Evolutionary conservation across 1,140 invertebrate species (phyloP).

Genomic region (Nylanderia fulva): DNA sequence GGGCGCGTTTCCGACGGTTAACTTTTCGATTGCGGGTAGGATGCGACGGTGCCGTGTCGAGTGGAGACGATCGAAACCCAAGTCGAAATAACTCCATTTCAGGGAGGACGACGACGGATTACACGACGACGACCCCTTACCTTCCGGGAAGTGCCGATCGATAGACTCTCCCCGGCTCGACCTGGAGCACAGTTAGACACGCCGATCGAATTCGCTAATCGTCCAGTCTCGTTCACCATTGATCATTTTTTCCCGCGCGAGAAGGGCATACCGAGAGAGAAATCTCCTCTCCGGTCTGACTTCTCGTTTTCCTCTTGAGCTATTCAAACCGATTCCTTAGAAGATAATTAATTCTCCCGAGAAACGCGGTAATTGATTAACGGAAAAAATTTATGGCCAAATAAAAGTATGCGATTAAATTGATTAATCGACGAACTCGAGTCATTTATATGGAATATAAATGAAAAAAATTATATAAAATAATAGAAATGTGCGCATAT

Average conservation of each 20-base stretch:
- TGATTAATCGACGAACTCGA: conserved; percentile 27
- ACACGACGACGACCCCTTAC: conserved; percentile 66
- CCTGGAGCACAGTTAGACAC: conserved; percentile 50
- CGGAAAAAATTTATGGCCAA: conserved; percentile 39
- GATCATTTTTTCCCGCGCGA: conserved; percentile 49
- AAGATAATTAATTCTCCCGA: conserved; percentile 39
- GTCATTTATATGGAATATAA: background rate
- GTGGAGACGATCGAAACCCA: conserved; percentile 71
- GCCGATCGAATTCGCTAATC: conserved; percentile 70
- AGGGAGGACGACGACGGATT: conserved; percentile 73
- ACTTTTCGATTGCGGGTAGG: conserved; percentile 64
- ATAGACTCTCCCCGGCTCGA: conserved; percentile 69
- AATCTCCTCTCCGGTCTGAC: background rate
- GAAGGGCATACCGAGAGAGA: background rate
- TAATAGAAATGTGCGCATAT: background rate
- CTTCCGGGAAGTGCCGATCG: conserved; percentile 80
- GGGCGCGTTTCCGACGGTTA: conserved; percentile 60
- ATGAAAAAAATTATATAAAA: background rate
- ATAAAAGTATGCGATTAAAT: conserved; percentile 53
- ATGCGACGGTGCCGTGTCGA: conserved; percentile 56
- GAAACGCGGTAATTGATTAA: conserved; percentile 42
- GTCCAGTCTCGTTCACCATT: conserved; percentile 52
- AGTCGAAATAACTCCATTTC: conserved; percentile 79
- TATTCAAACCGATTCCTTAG: conserved; percentile 17
- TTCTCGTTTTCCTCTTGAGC: background rate